Evolutionary conservation across 2,113 vertebrate genomes (phyloP).

Genomic region (Anser brachyrhynchus): DNA sequence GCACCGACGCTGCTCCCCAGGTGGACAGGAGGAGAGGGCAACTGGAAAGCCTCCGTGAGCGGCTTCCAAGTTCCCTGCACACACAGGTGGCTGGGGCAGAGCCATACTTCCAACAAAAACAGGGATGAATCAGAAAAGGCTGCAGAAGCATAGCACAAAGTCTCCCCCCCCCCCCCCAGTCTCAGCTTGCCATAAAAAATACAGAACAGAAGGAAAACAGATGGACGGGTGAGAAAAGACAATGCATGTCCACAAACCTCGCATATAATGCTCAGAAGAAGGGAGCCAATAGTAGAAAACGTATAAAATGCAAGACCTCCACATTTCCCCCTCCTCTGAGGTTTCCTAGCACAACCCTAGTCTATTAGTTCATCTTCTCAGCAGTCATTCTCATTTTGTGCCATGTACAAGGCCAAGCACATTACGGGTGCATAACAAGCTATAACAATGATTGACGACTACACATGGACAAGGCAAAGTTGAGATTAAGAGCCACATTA

Average conservation of each 20-base stretch:
- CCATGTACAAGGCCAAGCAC: conserved; percentile 35
- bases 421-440: conserved; percentile 31
- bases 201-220: not conserved
- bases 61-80: not conserved
- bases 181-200: not conserved
- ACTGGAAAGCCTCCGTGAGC: not conserved
- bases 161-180: not conserved
- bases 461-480: conserved; percentile 24
- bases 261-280: not conserved
- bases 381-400: conserved; percentile 31
- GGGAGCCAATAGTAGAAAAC: not conserved
- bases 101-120: not conserved
- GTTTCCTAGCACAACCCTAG: not conserved
- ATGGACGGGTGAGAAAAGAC: not conserved
- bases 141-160: not conserved
- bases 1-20: not conserved
- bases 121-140: not conserved
- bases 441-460: conserved; percentile 47
- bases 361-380: conserved; percentile 36
- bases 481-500: conserved; percentile 53
- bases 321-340: not conserved
- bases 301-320: not conserved
- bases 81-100: not conserved
- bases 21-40: not conserved
- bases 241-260: not conserved